phyloP scores from a whole-genome alignment of 2,113 vertebrate genomes.

The Plotosus lineatus region DNA sequence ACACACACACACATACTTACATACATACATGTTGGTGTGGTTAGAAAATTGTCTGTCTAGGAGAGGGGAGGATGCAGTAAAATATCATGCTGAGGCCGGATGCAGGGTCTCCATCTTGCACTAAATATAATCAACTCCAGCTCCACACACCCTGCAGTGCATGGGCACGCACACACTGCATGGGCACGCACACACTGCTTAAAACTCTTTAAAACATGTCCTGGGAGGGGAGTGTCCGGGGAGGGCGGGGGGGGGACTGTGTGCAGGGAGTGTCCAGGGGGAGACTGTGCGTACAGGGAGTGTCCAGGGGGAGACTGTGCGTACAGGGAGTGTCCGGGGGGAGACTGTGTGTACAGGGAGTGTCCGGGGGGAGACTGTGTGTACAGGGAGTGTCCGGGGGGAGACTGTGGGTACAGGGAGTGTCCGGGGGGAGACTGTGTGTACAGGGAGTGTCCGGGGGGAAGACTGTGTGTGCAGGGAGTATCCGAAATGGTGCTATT shows the following conservation, averaged over 20 bases:
- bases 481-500: too few species aligned
- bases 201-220: background rate
- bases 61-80: constrained; percentile 21
- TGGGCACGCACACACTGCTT: background rate
- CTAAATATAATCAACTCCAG: constrained; percentile 47
- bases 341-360: too few species aligned
- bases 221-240: background rate
- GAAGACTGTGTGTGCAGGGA: too few species aligned
- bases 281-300: background rate
- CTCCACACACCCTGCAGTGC: constrained; percentile 5
- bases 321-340: background rate
- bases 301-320: background rate
- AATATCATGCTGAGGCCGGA: constrained; percentile 22
- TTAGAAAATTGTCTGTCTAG: background rate
- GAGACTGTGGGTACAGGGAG: too few species aligned
- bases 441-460: too few species aligned
- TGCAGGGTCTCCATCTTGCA: background rate
- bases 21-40: background rate
- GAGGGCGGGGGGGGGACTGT: too few species aligned
- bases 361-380: too few species aligned
- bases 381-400: too few species aligned
- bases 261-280: too few species aligned
- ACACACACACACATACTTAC: background rate
- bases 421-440: too few species aligned
- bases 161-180: constrained; percentile 41